phyloP scores from a whole-genome alignment of 2,797 vertebrate genomes.

The Tachyglossus aculeatus region DNA sequence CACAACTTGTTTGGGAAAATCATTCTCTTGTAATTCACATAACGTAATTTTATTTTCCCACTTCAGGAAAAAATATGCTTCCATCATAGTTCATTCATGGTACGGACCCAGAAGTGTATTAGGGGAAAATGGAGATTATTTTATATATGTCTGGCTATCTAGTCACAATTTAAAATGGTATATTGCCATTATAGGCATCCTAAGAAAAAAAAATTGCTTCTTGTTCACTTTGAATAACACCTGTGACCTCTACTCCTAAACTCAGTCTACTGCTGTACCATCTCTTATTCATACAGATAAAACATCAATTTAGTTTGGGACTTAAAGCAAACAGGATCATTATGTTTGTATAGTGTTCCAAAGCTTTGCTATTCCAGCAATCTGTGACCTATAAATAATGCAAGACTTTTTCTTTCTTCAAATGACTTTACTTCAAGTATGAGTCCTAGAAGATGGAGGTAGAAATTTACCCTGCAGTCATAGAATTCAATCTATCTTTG shows the following conservation, averaged over 20 bases:
- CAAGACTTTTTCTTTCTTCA: conserved; percentile 62
- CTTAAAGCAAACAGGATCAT: conserved; percentile 71
- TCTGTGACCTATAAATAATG: conserved; percentile 78
- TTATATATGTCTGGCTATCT: no score
- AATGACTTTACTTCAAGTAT: conserved; percentile 75
- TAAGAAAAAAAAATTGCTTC: conserved; percentile 18
- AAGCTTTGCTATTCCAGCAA: conserved; percentile 68
- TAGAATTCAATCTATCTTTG: conserved; percentile 82
- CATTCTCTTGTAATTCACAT: no score
- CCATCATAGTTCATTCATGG: no score
- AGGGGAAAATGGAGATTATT: no score
- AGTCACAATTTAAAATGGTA: no score
- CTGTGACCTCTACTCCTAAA: conserved; percentile 22
- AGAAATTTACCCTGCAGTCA: conserved; percentile 71
- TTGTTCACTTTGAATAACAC: conserved; percentile 34
- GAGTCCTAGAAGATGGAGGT: conserved; percentile 68
- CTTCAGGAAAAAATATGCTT: no score
- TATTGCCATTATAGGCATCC: no score
- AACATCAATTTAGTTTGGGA: conserved; percentile 63
- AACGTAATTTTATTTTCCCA: no score
- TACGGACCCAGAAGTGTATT: no score
- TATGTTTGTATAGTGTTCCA: conserved; percentile 61
- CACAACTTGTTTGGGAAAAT: no score
- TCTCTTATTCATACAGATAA: conserved; percentile 54
- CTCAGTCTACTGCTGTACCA: conserved; percentile 20